Percentiles rank a stretch among this genome's conserved stretches.
Evolutionary conservation across 2,888 invertebrate species (phyloP).

Genomic region (Ennomos fuscantarius): DNA sequence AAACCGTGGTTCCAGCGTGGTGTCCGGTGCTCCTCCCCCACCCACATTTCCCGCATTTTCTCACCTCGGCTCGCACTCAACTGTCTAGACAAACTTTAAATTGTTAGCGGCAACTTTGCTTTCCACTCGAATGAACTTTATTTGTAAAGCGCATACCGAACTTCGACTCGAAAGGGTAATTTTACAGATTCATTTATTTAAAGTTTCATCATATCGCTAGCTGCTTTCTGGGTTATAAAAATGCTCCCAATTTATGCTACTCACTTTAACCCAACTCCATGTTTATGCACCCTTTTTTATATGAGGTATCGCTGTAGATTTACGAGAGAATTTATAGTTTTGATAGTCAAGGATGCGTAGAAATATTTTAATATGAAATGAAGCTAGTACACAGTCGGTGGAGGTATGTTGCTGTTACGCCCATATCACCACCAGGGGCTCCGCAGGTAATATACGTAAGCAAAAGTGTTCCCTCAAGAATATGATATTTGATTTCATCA

Average conservation of each 20-base stretch:
- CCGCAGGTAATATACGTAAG: constrained; percentile 36
- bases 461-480: constrained; percentile 46
- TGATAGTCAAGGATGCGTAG: constrained; percentile 45
- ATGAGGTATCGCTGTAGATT: constrained; percentile 15
- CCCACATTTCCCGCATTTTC: constrained; percentile 57
- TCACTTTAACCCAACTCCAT: constrained; percentile 2
- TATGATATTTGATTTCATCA: constrained; percentile 67
- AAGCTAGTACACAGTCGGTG: constrained; percentile 42
- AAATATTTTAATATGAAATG: constrained; percentile 61
- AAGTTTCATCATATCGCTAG: constrained; percentile 36
- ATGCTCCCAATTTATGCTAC: constrained; percentile 1
- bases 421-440: constrained; percentile 37
- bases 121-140: constrained; percentile 69
- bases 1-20: constrained; percentile 43
- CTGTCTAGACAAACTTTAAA: constrained; percentile 74
- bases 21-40: constrained; percentile 49
- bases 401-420: constrained; percentile 35
- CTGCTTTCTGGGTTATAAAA: constrained; percentile 1
- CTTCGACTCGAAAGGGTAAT: constrained; percentile 59
- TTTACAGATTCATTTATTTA: constrained; percentile 48
- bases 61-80: constrained; percentile 67
- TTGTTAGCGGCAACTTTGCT: constrained; percentile 75
- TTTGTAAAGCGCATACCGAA: constrained; percentile 67
- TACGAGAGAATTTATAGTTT: constrained; percentile 36
- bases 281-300: constrained; percentile 29